Evolutionary conservation across 2,113 vertebrate genomes (phyloP), one percentile per base, ranked within the genome.

Genomic region (Noturus placidus): DNA sequence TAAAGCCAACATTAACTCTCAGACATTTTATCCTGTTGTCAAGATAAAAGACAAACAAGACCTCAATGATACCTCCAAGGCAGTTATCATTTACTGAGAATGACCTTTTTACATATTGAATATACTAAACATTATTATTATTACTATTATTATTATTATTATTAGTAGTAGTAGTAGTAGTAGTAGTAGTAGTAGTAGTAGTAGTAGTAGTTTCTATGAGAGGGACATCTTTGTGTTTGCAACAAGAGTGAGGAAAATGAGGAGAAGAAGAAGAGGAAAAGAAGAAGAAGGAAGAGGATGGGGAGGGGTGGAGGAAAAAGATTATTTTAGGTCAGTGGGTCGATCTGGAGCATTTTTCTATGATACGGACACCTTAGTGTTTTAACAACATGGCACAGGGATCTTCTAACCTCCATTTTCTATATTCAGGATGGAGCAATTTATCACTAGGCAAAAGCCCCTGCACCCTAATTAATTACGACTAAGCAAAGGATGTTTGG

Each of bases 401-500:
- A 94, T 94, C 94, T 92, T 95, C 92, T 95, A 95, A 96, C 95
- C 95, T 95, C 95, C 93, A 94, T 95, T 95, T 95, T 95, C 93
- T 92, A 93, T 93, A 92, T 93, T 92, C 93, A 92, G 93, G 92
- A 94, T 93, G 92, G 89, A 92, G 93, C 94, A 93, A 95, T 96
- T 95, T 94, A 95, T 95, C 95, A 95, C 93, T 35, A 93, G 94
- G 93, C 93, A 93, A 94, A 95, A 95, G 94, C 94, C 91, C 92
- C 93, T 90, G 87, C 92, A 93, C 93, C 93, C 94, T 95, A 96
- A 96, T 96, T 96, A 96, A 96, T 96, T 96, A 95, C 95, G 94
- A 95, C 94, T 94, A 95, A 95, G 95, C 95, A 95, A 96, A 95
- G 95, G 95, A 95, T 96, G 94, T 95, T 96, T 96, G 95, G 92